phyloP scores from a whole-genome alignment of 1,140 invertebrate genomes.

The Diabrotica undecimpunctata region DNA sequence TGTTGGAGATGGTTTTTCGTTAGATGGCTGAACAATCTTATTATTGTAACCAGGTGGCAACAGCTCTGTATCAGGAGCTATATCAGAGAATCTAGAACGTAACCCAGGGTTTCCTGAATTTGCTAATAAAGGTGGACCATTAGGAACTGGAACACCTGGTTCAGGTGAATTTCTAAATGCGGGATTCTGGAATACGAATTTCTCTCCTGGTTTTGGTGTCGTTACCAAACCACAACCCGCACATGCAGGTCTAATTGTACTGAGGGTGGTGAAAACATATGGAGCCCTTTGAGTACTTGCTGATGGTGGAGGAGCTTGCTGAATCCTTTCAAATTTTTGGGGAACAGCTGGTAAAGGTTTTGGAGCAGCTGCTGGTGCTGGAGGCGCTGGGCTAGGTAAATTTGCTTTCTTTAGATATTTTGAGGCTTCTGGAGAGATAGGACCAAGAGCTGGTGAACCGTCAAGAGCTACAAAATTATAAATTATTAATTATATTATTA shows the following conservation, averaged over 20 bases:
- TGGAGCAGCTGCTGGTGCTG: conserved; percentile 14
- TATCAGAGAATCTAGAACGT: neutral
- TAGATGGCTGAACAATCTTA: neutral
- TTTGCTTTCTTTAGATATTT: conserved; percentile 28
- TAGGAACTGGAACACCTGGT: too few relatives aligned
- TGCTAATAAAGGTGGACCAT: too few relatives aligned
- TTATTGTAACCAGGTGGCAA: neutral
- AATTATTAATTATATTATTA: too few relatives aligned
- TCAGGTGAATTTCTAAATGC: conserved; percentile 14
- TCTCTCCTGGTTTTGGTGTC: conserved; percentile 29
- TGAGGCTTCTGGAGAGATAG: conserved; percentile 33
- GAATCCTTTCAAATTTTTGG: conserved; percentile 4
- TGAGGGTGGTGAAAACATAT: conserved; percentile 39
- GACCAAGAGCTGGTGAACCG: conserved; percentile 35
- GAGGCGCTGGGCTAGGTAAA: conserved; percentile 6
- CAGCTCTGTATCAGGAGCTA: neutral
- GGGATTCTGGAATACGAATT: conserved; percentile 34
- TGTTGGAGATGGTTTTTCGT: too few relatives aligned
- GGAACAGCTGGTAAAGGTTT: conserved; percentile 8
- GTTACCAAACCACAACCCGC: conserved; percentile 42
- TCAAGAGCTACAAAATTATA: conserved; percentile 32
- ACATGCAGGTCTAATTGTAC: conserved; percentile 44
- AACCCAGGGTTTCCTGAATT: too few relatives aligned
- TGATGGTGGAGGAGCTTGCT: conserved; percentile 3
- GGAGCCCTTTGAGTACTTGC: conserved; percentile 17